Evolutionary conservation across 92 coral and sea anemone genomes (phyloP), one percentile per base, ranked within the genome.

Genomic region (Phymanthus crucifer): DNA sequence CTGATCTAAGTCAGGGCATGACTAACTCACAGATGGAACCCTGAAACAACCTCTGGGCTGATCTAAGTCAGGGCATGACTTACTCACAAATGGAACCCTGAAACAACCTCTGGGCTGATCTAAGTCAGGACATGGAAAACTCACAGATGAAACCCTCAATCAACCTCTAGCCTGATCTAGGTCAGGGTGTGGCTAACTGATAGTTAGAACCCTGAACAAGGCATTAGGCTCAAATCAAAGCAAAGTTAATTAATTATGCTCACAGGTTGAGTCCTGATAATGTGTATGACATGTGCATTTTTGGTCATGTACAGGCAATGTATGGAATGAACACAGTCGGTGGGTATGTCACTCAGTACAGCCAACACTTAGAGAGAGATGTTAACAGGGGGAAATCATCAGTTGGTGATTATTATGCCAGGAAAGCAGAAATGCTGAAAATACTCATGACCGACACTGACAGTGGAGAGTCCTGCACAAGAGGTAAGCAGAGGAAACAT

Each of bases 391-490:
- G 90, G 43, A 95, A 95, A 86, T 33, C 94, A 35, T 90, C 99
- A 18, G 93, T 95, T 2, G 98, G 94, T 33, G 99, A 95, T 76
- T 95, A 95, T 80, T 93, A 93, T 85, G 93, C 96, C 6, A 91
- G 95, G 81, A 95, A 95, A 76, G 98, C 92, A 40, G 95, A 95
- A 71, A 90, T 95, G 99, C 52, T 93, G 74, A 94, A 90, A 67
- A 88, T 94, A 64, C 89, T 95, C 18, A 93, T 95, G 96, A 93
- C 94, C 33, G 99, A 90, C 81, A 88, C 89, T 46, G 99, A 95
- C 66, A 90, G 96, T 83, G 94, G 96, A 18, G 99, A 95, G 70
- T 89, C 99, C 9, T 95, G 99, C 71, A 95, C 99, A 40, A 85
- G 84, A 89, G 98, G 98, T 93, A 75, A 35, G 66, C 24, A 33